Base-by-base conservation (phyloP, 2,797 vertebrate genomes). In the Catharus ustulatus region DNA sequence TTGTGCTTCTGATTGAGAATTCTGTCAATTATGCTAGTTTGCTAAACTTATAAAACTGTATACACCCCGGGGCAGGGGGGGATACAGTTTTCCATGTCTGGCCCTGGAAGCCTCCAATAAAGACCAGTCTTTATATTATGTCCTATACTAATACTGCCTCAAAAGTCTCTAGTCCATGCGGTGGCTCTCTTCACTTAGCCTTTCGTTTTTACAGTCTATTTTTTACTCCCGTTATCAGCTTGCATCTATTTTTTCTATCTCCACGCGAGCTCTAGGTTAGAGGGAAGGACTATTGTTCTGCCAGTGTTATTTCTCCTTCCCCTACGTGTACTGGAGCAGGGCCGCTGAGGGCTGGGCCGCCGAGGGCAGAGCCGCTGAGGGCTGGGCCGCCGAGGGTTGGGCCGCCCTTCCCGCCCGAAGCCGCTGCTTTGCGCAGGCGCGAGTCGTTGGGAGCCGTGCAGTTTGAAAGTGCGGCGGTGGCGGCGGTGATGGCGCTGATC, bases 291-390 rank as follows among this genome's bases (percentile, higher is more conserved):
- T 32, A 26, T 2, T 15, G 8, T 11, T 6, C 18, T 5, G 10
- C 5, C 7, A 12, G 2, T 4, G 5, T 24, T 6, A 4, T 2
- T 5, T 5, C 21, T 18, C 5, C 2, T 4, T 4, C 13, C 4
- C 5, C 2, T 1, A 5, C 22, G 0, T 0, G 26, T 1, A 36
- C 8, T 0, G 20, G 2, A 4, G 5, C 4, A 1, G 1, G 1
- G 21, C 38, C 13, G 2, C 36, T 2, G 55, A 40, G 5, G 11
- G 29, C 11, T 1, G 5, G 13, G 22, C 38, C 38, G 38, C 38
- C 38, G 32, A 21, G 6, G 9, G 5, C 4, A 1, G 1, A 1
- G 21, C 38, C 13, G 2, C 36, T 2, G 55, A 40, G 5, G 11
- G 5, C 4, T 1, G 1, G 1, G 21, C 38, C 13, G 2, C 36